Evolutionary conservation across 2,797 vertebrate species (phyloP), one percentile per base, ranked within the genome.

Genomic region (Spinibarbus caldwelli): DNA sequence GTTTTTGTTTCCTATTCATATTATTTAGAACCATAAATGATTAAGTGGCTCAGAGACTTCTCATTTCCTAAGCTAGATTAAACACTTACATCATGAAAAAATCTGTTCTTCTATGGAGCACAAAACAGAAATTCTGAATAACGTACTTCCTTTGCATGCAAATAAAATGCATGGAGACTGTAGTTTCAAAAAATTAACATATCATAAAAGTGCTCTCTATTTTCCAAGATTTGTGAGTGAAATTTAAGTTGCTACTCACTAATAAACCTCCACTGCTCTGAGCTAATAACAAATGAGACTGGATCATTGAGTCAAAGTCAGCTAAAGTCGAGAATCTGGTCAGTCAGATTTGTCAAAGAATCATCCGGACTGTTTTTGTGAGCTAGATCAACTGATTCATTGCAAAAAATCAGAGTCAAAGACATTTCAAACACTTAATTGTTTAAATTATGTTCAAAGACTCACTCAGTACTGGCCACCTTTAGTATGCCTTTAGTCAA

Each of bases 401-500:
- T 75, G 47, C 34, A 7, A 31, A 64, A 15, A 66, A 68, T 23
- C n/a, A 4, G 54, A 57, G 21, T 72, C 23, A 47, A 17, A 17
- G 15, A 5, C n/a, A 14, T 41, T 21, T 71, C 31, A 12, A 66
- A 29, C 29, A 15, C 8, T 67, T 67, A 34, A 47, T 68, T 47
- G 43, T 36, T 84, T 78, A 19, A 77, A 75, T 80, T 41, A 72
- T 71, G 5, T 43, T 45, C 54, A 9, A 41, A 29, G 11, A 95
- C 97, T 91, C 93, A 99, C 98, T 97, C 96, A 86, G 94, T 93
- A 88, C 93, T 96, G 89, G 96, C 95, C 87, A 99, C 89, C 90
- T 99, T 99, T 90, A 99, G 95, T 83, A 99, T 94, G 84, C 95
- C 98, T 94, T 99, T 99, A 87, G 96, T 93, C 91, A 99, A 86